These are phyloP conservation scores for Fopius arisanus DNA, from an alignment of 1,140 invertebrate genomes.

Conservation along the genomic window DNA sequence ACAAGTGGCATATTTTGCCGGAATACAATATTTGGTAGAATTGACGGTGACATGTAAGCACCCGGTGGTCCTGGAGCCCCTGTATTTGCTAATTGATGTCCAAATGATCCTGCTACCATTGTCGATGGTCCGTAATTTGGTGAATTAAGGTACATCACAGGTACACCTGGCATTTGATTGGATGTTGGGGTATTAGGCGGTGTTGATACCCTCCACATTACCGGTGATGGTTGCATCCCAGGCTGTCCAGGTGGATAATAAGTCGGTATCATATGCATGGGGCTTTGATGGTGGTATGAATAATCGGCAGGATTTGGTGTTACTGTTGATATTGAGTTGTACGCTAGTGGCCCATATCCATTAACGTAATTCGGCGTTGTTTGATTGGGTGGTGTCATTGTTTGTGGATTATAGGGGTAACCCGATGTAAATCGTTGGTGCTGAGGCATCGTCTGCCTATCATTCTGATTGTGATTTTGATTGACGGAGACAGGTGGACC, in stretches of 20 bases:
- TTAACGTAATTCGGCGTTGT: slow-evolving; percentile 57
- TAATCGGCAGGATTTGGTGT: slow-evolving; percentile 52
- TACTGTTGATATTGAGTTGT: slow-evolving; percentile 55
- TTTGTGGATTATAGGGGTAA: slow-evolving; percentile 59
- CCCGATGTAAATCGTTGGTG: slow-evolving; percentile 56
- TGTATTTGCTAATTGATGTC: slow-evolving; percentile 53
- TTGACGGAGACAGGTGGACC: slow-evolving; percentile 51
- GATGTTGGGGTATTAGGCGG: slow-evolving; percentile 61
- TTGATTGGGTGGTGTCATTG: slow-evolving; percentile 59
- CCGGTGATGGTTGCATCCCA: slow-evolving; percentile 55
- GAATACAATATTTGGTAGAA: slow-evolving; percentile 60
- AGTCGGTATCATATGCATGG: slow-evolving; percentile 56
- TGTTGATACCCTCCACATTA: slow-evolving; percentile 61
- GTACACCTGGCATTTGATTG: slow-evolving; percentile 58
- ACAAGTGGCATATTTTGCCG: slow-evolving; percentile 58
- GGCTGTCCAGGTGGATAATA: slow-evolving; percentile 55
- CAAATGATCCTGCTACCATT: slow-evolving; percentile 54
- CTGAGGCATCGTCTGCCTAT: slow-evolving; percentile 53
- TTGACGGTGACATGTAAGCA: slow-evolving; percentile 55
- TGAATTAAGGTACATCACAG: slow-evolving; percentile 62
- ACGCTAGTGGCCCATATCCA: slow-evolving; percentile 53
- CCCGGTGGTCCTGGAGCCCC: slow-evolving; percentile 51
- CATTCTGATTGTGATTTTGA: slow-evolving; percentile 51
- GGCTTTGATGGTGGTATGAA: slow-evolving; percentile 55
- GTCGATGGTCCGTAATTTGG: slow-evolving; percentile 54